Evolutionary conservation across 1,140 invertebrate species (phyloP), one percentile per base, ranked within the genome.

Genomic region (Lethocerus indicus): DNA sequence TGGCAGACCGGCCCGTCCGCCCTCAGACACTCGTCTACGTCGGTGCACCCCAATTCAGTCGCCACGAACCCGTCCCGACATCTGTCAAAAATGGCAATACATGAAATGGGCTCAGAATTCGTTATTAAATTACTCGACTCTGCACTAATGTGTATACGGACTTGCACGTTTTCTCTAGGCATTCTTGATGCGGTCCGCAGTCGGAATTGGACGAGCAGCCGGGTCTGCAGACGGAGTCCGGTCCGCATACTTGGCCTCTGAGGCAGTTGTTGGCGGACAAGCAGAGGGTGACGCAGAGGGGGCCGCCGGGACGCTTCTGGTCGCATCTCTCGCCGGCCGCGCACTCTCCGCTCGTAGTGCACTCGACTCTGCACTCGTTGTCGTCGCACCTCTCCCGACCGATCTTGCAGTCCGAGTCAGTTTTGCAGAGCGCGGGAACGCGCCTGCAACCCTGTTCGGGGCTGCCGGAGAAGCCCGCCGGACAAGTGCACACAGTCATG

Each of bases 181-280:
- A 93, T n/a, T 83, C 65, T 67, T 92, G 82, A 50, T 81, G 81
- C 21, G 69, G 60, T 28, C 75, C 72, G 59, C 89, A 93, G 56
- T 91, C 88, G 2, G 75, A 71, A 60, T 87, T 82, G 2, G 74
- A 75, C 24, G 79, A 77, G 59, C 89, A 93, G 1, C 89, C 89
- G 5, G 77, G 71, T 59, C 81, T 74, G 58, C 88, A 93, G 21
- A 76, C 71, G 29, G 87, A 85, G 54, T 81, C 76, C 13, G 27
- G 26, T n/a, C 77, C 74, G 57, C 89, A 92, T 36, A 91, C 75
- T 71, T 92, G 87, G 46, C 88, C 87, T 6, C 81, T 78, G 50
- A 88, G 67, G 56, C 89, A 93, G 58, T 91, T 92, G 57, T 80
- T 83, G 59, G 88, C 87, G 3, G 80, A 76, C 58, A 87, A 87